A percentile compares a stretch with the other conserved stretches of the same genome.
These are phyloP conservation scores for Caenorhabditis becei DNA, from an alignment of 2,888 invertebrate genomes.

Conservation along the genomic window DNA sequence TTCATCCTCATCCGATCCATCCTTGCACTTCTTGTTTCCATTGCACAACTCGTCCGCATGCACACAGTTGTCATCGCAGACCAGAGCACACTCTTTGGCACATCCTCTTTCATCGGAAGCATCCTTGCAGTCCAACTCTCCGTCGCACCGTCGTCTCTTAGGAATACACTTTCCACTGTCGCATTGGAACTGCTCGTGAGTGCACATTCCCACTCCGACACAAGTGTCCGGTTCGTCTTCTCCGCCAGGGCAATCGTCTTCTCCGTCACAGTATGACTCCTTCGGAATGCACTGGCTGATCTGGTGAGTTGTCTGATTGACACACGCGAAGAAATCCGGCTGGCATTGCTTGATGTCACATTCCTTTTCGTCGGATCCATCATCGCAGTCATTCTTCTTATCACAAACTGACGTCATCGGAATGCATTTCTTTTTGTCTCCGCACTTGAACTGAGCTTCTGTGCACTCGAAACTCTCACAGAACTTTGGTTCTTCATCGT, in stretches of 20 bases:
- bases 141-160: constrained; percentile 84
- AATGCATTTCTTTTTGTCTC: constrained; percentile 84
- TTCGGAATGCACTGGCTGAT: constrained; percentile 86
- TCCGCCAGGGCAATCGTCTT: constrained; percentile 77
- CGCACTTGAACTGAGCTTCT: constrained; percentile 86
- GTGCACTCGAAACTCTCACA: constrained; percentile 84
- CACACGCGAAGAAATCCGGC: constrained; percentile 40
- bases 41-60: constrained; percentile 88
- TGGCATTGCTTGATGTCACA: constrained; percentile 55
- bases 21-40: constrained; percentile 88
- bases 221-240: constrained; percentile 80
- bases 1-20: constrained; percentile 88
- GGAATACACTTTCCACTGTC: constrained; percentile 88
- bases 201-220: constrained; percentile 29
- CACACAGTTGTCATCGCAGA: constrained; percentile 87
- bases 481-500: constrained; percentile 86
- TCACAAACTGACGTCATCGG: constrained; percentile 84
- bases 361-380: constrained; percentile 86
- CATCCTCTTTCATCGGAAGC: constrained; percentile 86
- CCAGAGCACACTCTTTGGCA: constrained; percentile 82
- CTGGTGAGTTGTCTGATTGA: constrained; percentile 26
- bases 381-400: constrained; percentile 84
- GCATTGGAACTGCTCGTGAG: constrained; percentile 54
- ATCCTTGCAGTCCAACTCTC: constrained; percentile 84
- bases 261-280: constrained; percentile 86